Evolutionary conservation across 2,113 vertebrate genomes (phyloP).

Genomic region (Neotoma lepida): DNA sequence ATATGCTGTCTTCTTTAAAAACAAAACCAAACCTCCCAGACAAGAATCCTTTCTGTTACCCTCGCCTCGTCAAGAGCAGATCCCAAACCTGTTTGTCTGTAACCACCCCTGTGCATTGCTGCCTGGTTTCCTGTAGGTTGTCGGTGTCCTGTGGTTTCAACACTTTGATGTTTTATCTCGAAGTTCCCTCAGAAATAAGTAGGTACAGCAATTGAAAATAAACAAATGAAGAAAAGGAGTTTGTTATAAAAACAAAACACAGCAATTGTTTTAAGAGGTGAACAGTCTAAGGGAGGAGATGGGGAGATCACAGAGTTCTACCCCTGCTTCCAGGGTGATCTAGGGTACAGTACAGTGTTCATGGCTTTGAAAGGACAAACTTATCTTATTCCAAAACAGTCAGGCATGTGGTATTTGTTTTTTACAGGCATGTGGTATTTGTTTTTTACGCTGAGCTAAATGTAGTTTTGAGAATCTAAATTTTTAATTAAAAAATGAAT

Average conservation of each 20-base stretch:
- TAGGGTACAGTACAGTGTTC: background rate
- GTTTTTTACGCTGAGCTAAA: background rate
- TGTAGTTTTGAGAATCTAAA: background rate
- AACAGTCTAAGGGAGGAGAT: background rate
- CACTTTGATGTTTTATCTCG: conserved; percentile 69
- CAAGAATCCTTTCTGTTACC: background rate
- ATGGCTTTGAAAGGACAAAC: background rate
- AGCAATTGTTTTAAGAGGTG: conserved; percentile 30
- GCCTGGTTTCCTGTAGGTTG: conserved; percentile 35
- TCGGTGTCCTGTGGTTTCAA: conserved; percentile 42
- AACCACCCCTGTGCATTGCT: background rate
- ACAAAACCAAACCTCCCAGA: background rate
- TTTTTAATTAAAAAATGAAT: background rate
- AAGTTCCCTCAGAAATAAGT: conserved; percentile 50
- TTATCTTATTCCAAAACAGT: background rate
- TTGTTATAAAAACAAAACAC: conserved; percentile 53
- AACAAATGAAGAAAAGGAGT: conserved; percentile 49
- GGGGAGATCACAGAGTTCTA: background rate
- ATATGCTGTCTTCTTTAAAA: background rate
- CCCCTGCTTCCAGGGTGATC: background rate
- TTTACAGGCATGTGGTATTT: background rate
- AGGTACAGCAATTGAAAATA: conserved; percentile 57
- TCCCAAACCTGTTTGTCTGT: background rate
- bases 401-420: background rate
- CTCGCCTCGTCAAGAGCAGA: background rate